Conservation (phyloP, 2,888 invertebrate species). For the Lasius platythorax region DNA sequence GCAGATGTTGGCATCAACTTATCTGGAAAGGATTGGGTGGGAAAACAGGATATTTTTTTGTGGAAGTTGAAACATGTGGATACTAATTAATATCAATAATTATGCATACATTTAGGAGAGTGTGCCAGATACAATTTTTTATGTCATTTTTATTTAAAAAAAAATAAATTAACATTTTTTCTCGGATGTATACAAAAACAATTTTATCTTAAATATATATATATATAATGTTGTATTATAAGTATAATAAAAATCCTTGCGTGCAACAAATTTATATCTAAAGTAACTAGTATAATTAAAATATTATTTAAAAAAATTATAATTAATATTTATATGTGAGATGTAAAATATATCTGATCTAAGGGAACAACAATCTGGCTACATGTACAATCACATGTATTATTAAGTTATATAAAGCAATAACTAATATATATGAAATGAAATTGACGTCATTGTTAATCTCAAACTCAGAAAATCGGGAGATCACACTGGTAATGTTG, state of each 20-base stretch:
- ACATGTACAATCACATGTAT: neutral
- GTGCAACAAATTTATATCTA: neutral
- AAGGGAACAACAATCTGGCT: conserved; percentile 14
- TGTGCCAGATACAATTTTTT: conserved; percentile 17
- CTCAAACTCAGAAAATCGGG: conserved; percentile 2
- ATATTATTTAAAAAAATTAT: conserved; percentile 24
- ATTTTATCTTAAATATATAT: conserved; percentile 3
- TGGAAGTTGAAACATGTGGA: conserved; percentile 8
- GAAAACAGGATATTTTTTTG: conserved; percentile 51
- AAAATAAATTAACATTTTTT: conserved; percentile 38
- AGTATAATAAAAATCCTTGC: conserved; percentile 27
- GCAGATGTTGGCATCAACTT: conserved; percentile 71
- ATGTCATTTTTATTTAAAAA: conserved; percentile 38
- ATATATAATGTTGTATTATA: conserved; percentile 9
- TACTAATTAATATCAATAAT: conserved; percentile 4
- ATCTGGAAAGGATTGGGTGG: conserved; percentile 66
- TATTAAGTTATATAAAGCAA: conserved; percentile 38
- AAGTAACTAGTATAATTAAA: conserved; percentile 30
- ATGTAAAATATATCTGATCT: conserved; percentile 13
- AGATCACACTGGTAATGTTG: conserved; percentile 20
- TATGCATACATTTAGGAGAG: neutral
- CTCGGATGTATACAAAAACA: neutral
- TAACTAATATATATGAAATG: conserved; percentile 30
- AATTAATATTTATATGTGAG: conserved; percentile 5
- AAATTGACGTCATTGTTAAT: conserved; percentile 49